Evolutionary conservation across 2,113 vertebrate genomes (phyloP), one percentile per base, ranked within the genome.

Genomic region (Triplophysa tibetana): DNA sequence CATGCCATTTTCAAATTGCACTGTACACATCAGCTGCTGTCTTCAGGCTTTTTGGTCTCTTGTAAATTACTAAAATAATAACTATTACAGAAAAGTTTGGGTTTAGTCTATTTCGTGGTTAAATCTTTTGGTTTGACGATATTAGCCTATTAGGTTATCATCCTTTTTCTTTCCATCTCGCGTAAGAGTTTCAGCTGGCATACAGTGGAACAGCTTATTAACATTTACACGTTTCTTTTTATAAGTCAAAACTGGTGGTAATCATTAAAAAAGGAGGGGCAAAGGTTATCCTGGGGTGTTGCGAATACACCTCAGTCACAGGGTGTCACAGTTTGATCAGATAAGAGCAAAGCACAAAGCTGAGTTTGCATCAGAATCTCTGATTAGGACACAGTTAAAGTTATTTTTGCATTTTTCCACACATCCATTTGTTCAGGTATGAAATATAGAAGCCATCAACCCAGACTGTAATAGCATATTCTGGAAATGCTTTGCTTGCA

Each of bases 401-500:
- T 67, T 67, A 2, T 14, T 54, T n/a, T 26, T 33, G 13, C 8
- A 8, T 23, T 48, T 16, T 14, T 8, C 19, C 45, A 11, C 2
- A 23, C 17, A 24, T 26, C 19, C 19, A 54, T 45, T 45, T 45
- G 6, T 45, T 12, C 43, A 45, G 1, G 43, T 45, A 45, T 70
- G 45, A 70, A 52, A n/a, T 33, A 9, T 73, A 21, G 16, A 70
- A 56, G 23, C 21, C 2, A 24, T 43, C 10, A 70, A 8, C 24
- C 2, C 52, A 38, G n/a, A 9, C 8, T 58, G 5, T 56, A 8
- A 60, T 58, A n/a, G 8, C 11, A 58, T 8, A 23, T 11, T 73
- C n/a, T 58, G 29, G 41, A 73, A 17, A 41, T 17, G 52, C 70
- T 73, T 60, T 41, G 54, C 70, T 73, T 73, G 70, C 54, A 60